These are phyloP conservation scores for Myiozetetes cayanensis DNA, from an alignment of 2,113 vertebrate species.

Conservation along the genomic window DNA sequence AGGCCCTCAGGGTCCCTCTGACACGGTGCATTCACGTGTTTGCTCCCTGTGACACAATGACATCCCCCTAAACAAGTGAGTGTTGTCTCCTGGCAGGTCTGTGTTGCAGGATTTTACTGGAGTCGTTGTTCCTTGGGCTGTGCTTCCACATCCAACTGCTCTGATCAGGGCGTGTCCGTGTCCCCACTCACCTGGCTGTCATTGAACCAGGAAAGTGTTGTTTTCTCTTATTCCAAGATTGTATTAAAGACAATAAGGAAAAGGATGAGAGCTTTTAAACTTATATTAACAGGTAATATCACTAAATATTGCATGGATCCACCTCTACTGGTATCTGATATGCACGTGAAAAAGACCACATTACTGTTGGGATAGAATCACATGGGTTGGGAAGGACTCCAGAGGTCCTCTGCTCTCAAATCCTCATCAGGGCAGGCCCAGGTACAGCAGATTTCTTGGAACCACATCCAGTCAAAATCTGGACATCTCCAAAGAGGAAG, in stretches of 20 bases:
- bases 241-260: neutral
- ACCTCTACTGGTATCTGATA: neutral
- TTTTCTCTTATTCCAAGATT: neutral
- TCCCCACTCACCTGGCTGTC: neutral
- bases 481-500: neutral
- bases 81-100: neutral
- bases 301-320: neutral
- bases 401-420: neutral
- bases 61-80: neutral
- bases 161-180: neutral
- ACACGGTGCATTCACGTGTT: rapidly evolving
- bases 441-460: neutral
- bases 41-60: neutral
- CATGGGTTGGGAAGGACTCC: rapidly evolving
- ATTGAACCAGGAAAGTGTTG: rapidly evolving
- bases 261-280: neutral
- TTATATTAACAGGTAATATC: neutral
- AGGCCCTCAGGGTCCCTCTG: neutral
- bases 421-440: neutral
- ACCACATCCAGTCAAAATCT: neutral
- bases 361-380: neutral
- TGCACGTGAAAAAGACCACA: neutral
- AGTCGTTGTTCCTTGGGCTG: rapidly evolving
- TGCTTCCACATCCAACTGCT: neutral
- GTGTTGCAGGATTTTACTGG: neutral